These are phyloP conservation scores for Lasioglossum oenotherae DNA, from an alignment of 2,888 invertebrate genomes.

Conservation along the genomic window DNA sequence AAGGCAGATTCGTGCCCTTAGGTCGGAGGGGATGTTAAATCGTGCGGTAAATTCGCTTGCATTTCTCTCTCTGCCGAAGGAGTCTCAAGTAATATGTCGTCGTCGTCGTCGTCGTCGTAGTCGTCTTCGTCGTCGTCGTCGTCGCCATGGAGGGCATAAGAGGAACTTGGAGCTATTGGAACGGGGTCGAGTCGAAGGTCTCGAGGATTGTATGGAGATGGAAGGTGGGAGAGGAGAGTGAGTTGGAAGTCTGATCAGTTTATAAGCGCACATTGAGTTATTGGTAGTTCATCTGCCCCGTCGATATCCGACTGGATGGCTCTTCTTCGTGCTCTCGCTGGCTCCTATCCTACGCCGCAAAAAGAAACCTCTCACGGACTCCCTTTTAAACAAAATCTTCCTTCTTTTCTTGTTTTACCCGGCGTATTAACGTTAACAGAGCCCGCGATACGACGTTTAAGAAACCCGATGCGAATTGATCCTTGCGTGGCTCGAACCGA, in stretches of 20 bases:
- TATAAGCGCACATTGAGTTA: constrained; percentile 82
- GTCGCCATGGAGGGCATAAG: constrained; percentile 67
- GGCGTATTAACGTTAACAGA: constrained; percentile 23
- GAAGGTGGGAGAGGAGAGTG: constrained; percentile 42
- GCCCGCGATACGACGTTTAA: not conserved
- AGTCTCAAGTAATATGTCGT: constrained; percentile 75
- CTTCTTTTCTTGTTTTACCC: constrained; percentile 37
- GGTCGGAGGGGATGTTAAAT: constrained; percentile 79
- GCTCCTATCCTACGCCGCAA: constrained; percentile 42
- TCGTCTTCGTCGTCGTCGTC: constrained; percentile 63
- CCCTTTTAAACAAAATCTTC: constrained; percentile 37
- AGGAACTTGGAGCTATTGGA: constrained; percentile 72
- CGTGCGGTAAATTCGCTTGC: constrained; percentile 81
- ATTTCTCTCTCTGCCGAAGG: constrained; percentile 75
- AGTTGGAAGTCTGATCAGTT: constrained; percentile 79
- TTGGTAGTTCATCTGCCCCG: constrained; percentile 81
- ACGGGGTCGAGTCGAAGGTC: constrained; percentile 69
- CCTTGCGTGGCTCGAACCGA: not conserved
- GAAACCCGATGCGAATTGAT: not conserved
- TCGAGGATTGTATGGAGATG: constrained; percentile 43
- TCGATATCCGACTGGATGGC: constrained; percentile 80
- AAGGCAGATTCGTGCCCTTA: constrained; percentile 73
- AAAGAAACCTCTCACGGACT: constrained; percentile 40
- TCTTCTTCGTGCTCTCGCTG: constrained; percentile 65
- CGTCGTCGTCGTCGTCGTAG: constrained; percentile 60